Percentiles rank a stretch among this genome's conserved stretches.
Evolutionary conservation across 2,888 invertebrate genomes (phyloP).

Genomic region (Cremastobaeus sp.): DNA sequence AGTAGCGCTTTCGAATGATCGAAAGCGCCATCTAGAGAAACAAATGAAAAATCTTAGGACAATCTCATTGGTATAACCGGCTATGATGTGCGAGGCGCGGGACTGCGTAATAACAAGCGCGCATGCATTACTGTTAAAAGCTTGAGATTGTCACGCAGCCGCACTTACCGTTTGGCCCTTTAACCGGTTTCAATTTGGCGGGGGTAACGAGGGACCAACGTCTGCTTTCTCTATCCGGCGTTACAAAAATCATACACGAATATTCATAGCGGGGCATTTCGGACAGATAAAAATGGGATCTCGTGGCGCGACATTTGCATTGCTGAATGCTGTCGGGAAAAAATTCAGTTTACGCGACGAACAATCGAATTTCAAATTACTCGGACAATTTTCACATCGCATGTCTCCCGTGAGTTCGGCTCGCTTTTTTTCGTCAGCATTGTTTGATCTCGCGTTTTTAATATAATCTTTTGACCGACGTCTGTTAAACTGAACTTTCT

Average conservation of each 20-base stretch:
- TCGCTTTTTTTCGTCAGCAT: too few species aligned
- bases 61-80: constrained; percentile 44
- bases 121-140: constrained; percentile 49
- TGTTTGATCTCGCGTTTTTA: too few species aligned
- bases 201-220: not conserved
- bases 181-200: constrained; percentile 28
- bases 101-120: constrained; percentile 52
- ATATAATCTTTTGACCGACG: too few species aligned
- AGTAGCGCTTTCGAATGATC: too few species aligned
- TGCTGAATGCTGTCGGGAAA: constrained; percentile 15
- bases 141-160: constrained; percentile 42
- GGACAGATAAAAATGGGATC: constrained; percentile 16
- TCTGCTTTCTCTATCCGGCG: constrained; percentile 4
- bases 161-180: constrained; percentile 50
- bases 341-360: constrained; percentile 12
- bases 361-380: constrained; percentile 8
- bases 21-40: too few species aligned
- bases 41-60: too few species aligned
- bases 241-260: constrained; percentile 35
- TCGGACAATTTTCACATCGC: too few species aligned
- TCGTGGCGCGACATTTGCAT: constrained; percentile 23
- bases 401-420: too few species aligned
- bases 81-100: constrained; percentile 12
- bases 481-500: constrained; percentile 23
- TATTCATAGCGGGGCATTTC: constrained; percentile 29